phyloP scores from a whole-genome alignment of 2,888 invertebrate species.

The Lepas anatifera region DNA sequence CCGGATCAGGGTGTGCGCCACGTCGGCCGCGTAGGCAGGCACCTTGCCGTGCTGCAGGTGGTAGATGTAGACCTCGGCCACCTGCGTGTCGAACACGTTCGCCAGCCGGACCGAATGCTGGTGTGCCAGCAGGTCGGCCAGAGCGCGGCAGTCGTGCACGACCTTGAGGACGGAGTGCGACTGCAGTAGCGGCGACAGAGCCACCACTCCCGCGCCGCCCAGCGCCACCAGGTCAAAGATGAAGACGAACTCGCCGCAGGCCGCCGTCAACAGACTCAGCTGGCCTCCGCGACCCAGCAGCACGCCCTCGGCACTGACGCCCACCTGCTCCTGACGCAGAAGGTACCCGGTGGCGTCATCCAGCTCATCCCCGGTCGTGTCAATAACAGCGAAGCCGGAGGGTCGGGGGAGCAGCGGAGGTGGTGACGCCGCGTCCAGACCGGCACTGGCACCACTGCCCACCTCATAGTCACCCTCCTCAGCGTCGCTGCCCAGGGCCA shows the following conservation, averaged over 20 bases:
- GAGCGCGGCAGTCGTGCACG: not conserved
- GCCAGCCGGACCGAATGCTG: not conserved
- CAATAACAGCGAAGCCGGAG: not conserved
- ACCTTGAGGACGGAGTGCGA: not conserved
- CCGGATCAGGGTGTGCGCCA: not conserved
- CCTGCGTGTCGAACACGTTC: constrained; percentile 5
- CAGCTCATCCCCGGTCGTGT: not conserved
- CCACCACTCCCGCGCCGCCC: not conserved
- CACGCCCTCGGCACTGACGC: not conserved
- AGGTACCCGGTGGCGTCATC: not conserved
- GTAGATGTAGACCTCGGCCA: not conserved
- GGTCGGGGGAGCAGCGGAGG: not conserved
- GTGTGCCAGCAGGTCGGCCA: not conserved
- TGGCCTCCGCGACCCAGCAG: not conserved
- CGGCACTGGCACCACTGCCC: not conserved
- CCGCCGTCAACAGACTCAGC: not conserved
- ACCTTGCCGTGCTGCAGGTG: not conserved
- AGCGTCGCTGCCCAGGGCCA: not conserved
- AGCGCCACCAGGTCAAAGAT: not conserved
- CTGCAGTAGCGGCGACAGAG: not conserved
- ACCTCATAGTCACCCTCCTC: not conserved
- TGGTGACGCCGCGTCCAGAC: not conserved
- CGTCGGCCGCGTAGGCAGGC: not conserved
- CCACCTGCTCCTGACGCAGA: not conserved
- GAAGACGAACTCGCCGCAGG: not conserved